A percentile compares a stretch with the other conserved stretches of the same genome.
phyloP scores from a whole-genome alignment of 2,888 invertebrate species.

The Plebejus anna region DNA sequence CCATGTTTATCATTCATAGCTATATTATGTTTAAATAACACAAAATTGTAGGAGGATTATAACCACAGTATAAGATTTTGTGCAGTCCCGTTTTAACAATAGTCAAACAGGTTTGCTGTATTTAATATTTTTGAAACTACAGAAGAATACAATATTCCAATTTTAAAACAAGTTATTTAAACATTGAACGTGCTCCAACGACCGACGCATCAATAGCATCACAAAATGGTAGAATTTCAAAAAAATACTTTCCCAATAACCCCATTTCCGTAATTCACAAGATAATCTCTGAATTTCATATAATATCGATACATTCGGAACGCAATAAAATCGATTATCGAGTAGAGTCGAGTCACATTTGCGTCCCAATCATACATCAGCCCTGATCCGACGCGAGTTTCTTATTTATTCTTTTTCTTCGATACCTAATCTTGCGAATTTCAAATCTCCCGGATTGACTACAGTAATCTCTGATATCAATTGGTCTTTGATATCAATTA shows the following conservation, averaged over 20 bases:
- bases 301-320: slow-evolving; percentile 21
- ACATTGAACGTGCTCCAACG: not conserved
- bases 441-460: slow-evolving; percentile 12
- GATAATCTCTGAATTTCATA: slow-evolving; percentile 20
- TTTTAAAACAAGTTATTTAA: not conserved
- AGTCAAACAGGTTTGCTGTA: no score
- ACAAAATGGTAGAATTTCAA: slow-evolving; percentile 9
- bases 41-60: no score
- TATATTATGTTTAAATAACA: no score
- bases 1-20: no score
- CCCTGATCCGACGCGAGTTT: slow-evolving; percentile 9
- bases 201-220: not conserved
- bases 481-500: not conserved
- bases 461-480: not conserved
- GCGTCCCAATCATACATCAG: slow-evolving; percentile 26
- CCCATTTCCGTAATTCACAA: slow-evolving; percentile 10
- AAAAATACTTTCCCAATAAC: slow-evolving; percentile 16
- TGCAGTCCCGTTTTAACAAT: no score
- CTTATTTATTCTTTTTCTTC: slow-evolving; percentile 14
- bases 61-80: no score
- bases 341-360: not conserved
- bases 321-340: slow-evolving; percentile 24
- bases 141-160: not conserved
- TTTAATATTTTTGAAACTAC: no score
- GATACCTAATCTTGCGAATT: slow-evolving; percentile 13